Conservation (phyloP, 2,113 vertebrate species). For the Notothenia coriiceps region DNA sequence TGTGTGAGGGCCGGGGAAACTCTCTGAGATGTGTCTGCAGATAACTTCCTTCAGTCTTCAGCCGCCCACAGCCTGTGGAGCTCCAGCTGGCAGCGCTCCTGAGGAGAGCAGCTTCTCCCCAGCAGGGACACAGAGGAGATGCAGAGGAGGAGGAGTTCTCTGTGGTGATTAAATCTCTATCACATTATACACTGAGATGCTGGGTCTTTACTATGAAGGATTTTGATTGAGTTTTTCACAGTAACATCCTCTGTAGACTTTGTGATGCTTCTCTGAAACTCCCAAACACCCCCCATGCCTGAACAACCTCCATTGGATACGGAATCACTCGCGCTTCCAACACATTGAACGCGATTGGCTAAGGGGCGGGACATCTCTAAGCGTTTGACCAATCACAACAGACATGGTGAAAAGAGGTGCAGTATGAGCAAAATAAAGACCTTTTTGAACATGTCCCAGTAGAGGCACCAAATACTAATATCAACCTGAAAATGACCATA, state of each 20-base stretch:
- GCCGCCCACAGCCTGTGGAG: constrained; percentile 79
- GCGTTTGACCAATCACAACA: no score
- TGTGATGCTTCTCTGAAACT: constrained; percentile 17
- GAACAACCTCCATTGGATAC: no score
- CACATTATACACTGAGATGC: constrained; percentile 75
- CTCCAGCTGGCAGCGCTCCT: constrained; percentile 81
- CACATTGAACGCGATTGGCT: no score
- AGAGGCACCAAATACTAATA: no score
- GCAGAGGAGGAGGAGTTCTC: constrained; percentile 75
- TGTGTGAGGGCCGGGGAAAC: constrained; percentile 63
- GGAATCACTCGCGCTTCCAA: no score
- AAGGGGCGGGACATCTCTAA: no score
- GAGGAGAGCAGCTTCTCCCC: constrained; percentile 78
- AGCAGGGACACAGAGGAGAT: constrained; percentile 75
- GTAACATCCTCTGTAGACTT: constrained; percentile 29
- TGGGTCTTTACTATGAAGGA: constrained; percentile 50
- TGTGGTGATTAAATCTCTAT: constrained; percentile 82
- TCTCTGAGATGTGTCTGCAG: constrained; percentile 70
- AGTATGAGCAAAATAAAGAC: no score
- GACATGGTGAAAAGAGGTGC: no score
- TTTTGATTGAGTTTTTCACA: constrained; percentile 42
- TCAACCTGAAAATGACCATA: no score
- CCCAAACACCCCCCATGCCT: neutral
- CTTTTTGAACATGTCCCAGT: no score
- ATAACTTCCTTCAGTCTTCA: constrained; percentile 80